These are phyloP conservation scores for Huso huso DNA, from an alignment of 2,797 vertebrate genomes.

Conservation along the genomic window DNA sequence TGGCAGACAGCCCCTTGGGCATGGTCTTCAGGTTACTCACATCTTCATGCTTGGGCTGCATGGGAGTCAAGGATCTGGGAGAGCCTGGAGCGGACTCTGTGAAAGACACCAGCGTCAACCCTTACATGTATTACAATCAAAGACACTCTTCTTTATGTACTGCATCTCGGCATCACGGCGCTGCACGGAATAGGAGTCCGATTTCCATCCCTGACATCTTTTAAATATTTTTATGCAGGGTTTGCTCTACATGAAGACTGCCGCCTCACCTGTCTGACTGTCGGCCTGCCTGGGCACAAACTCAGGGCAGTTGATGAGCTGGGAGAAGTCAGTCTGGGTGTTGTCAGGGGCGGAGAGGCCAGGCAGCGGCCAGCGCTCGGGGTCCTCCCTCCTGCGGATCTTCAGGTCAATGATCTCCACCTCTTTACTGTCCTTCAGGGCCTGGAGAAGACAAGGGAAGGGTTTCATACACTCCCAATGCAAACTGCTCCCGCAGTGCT, in stretches of 20 bases:
- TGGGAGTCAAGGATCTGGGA: slow-evolving; percentile 58
- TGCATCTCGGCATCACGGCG: too few species aligned
- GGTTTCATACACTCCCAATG: too few species aligned
- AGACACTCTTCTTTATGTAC: too few species aligned
- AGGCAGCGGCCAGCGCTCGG: slow-evolving; percentile 88
- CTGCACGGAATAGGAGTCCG: too few species aligned
- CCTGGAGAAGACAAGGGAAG: slow-evolving; percentile 45
- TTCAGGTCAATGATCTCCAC: slow-evolving; percentile 92
- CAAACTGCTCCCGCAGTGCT: too few species aligned
- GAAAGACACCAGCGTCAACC: slow-evolving; percentile 7
- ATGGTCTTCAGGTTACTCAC: slow-evolving; percentile 87
- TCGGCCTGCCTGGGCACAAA: slow-evolving; percentile 84
- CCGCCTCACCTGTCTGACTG: slow-evolving; percentile 62
- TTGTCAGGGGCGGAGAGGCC: slow-evolving; percentile 70
- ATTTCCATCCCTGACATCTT: too few species aligned
- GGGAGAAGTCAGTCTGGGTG: slow-evolving; percentile 86
- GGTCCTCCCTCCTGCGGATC: slow-evolving; percentile 85
- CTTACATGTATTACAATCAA: too few species aligned
- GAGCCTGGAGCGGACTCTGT: slow-evolving; percentile 69
- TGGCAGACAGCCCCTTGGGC: slow-evolving; percentile 91
- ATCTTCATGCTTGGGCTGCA: slow-evolving; percentile 70
- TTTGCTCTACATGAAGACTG: not conserved
- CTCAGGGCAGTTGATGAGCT: slow-evolving; percentile 93
- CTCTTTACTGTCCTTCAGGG: slow-evolving; percentile 88
- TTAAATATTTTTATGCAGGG: too few species aligned